Conservation (phyloP, 2,113 vertebrate species). For the Vombatus ursinus region DNA sequence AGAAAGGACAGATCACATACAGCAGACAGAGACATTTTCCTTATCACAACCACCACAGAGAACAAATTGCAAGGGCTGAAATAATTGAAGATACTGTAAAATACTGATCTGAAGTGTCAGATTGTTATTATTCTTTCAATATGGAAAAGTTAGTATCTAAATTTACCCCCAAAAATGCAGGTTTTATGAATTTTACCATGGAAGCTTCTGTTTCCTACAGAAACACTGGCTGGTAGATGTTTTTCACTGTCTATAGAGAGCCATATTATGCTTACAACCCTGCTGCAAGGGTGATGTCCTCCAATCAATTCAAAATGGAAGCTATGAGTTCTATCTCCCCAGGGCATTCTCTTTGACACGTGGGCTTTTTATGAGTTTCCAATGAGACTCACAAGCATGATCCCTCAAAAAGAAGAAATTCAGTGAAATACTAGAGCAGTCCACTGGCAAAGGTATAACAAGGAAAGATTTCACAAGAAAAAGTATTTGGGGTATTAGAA, state of each 20-base stretch:
- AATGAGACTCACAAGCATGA: slow-evolving; percentile 20
- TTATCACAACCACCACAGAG: neutral
- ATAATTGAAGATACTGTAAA: slow-evolving; percentile 38
- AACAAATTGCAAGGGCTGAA: neutral
- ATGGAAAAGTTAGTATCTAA: slow-evolving; percentile 2
- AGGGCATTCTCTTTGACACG: neutral
- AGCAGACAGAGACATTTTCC: neutral
- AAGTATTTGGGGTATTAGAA: slow-evolving; percentile 11
- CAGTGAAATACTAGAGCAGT: slow-evolving; percentile 29
- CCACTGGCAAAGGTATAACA: slow-evolving; percentile 35
- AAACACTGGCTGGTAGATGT: neutral
- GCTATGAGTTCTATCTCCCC: neutral
- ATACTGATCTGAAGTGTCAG: slow-evolving; percentile 22
- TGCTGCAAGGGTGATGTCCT: slow-evolving; percentile 32
- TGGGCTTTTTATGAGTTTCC: slow-evolving; percentile 46
- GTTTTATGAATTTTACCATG: neutral
- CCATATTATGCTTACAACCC: neutral
- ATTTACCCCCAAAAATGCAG: neutral
- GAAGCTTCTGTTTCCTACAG: neutral
- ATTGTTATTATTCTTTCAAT: neutral
- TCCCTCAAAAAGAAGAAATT: neutral
- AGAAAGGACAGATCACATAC: neutral
- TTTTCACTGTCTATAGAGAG: neutral
- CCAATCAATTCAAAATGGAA: slow-evolving; percentile 22
- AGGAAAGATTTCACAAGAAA: slow-evolving; percentile 3